Conservation (phyloP, 2,113 vertebrate genomes). For the Sus scrofa region DNA sequence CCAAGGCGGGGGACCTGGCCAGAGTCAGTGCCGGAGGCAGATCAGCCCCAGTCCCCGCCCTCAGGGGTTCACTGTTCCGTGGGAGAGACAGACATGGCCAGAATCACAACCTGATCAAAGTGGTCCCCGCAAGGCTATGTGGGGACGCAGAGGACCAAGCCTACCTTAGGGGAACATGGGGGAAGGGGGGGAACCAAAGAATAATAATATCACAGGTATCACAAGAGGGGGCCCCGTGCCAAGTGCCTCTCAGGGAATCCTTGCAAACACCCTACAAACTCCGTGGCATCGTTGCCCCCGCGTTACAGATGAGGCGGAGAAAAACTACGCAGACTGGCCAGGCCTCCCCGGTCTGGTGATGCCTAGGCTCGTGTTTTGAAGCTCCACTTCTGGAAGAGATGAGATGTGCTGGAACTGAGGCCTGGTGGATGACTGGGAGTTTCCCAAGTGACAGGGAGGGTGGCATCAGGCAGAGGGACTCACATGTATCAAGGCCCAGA, state of each 20-base stretch:
- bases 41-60: not conserved
- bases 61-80: not conserved
- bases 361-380: not conserved
- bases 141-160: not conserved
- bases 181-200: too few species aligned
- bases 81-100: not conserved
- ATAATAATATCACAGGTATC: fast-evolving
- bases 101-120: not conserved
- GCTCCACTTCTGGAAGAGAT: not conserved
- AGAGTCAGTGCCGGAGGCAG: not conserved
- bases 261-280: not conserved
- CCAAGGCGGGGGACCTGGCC: not conserved
- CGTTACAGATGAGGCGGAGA: not conserved
- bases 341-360: not conserved
- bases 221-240: not conserved
- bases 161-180: not conserved
- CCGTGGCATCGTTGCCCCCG: fast-evolving
- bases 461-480: not conserved
- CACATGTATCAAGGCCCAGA: not conserved
- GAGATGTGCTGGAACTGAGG: not conserved
- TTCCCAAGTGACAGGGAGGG: not conserved
- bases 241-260: not conserved
- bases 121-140: not conserved
- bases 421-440: not conserved
- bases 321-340: not conserved